These are phyloP conservation scores for Columba guinea DNA, from an alignment of 2,797 vertebrate species.

Conservation along the genomic window DNA sequence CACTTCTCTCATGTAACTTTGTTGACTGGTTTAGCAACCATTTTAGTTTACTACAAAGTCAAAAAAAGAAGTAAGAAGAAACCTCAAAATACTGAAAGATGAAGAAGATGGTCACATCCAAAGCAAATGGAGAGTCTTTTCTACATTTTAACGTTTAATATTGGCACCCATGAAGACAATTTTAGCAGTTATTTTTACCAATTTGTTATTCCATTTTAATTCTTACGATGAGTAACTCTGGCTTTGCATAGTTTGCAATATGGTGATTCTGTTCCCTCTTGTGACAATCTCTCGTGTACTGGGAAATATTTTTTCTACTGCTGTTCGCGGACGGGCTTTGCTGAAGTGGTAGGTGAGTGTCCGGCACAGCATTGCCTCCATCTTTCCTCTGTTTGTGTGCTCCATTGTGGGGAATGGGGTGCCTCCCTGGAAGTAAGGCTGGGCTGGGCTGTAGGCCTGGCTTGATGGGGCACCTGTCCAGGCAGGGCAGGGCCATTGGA, in stretches of 20 bases:
- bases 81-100: not conserved
- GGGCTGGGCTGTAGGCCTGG: too few relatives aligned
- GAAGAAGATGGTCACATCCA: not conserved
- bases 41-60: not conserved
- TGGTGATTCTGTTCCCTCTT: not conserved
- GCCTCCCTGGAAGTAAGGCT: not conserved
- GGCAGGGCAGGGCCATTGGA: too few relatives aligned
- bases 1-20: not conserved
- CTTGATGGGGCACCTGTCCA: not conserved
- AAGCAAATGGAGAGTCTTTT: not conserved
- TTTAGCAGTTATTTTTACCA: not conserved
- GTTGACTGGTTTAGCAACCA: not conserved
- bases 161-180: not conserved
- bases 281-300: rapidly evolving
- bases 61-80: not conserved
- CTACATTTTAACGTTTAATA: not conserved
- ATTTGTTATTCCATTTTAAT: not conserved
- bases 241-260: not conserved
- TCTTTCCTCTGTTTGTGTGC: not conserved
- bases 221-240: not conserved
- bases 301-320: not conserved
- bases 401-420: rapidly evolving
- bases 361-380: not conserved
- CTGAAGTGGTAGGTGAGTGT: rapidly evolving
- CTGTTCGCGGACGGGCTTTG: rapidly evolving